Evolutionary conservation across 2,888 invertebrate species (phyloP), one percentile per base, ranked within the genome.

Genomic region (Dendrolimus houi): DNA sequence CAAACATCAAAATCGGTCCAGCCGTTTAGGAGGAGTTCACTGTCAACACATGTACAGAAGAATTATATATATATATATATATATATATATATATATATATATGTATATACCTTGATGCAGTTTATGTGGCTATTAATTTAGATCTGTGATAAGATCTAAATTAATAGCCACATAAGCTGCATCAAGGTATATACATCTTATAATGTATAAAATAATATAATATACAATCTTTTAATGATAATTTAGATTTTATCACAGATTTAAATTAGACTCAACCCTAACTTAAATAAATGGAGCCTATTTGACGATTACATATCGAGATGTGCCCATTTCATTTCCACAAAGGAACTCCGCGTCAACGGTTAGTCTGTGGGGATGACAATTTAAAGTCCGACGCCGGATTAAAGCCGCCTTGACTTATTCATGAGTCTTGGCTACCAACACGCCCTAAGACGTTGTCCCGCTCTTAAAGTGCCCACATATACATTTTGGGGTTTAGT

Each of bases 271-370:
- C 2, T 9, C 47, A 9, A 47, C 47, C 47, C 47, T 47, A 47
- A 12, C 47, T 10, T 29, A 1, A 29, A 29, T 29, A 47, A 47
- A 47, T 47, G 9, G 47, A 9, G 47, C 9, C 12, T 47, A 47
- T 47, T 47, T 47, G 12, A 55, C 54, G 57, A 55, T 9, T 56
- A 52, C 59, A 61, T 69, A 69, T 68, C 68, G 29, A 54, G 58
- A 69, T 67, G 61, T 61, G 47, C 57, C 54, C 52, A 52, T 58
- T 64, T 62, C 62, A 62, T 54, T 29, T 42, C 13, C 69, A 70
- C 65, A 69, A 70, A 70, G 67, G 59, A 56, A 41, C 47, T 47
- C 9, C 47, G 7, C 9, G 47, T 47, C 47, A 47, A 47, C 9
- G 47, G 12, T 12, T 47, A 9, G 57, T 52, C 47, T 53, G 40